Evolutionary conservation across 1,140 invertebrate genomes (phyloP).

Genomic region (Bilobella aurantiaca): DNA sequence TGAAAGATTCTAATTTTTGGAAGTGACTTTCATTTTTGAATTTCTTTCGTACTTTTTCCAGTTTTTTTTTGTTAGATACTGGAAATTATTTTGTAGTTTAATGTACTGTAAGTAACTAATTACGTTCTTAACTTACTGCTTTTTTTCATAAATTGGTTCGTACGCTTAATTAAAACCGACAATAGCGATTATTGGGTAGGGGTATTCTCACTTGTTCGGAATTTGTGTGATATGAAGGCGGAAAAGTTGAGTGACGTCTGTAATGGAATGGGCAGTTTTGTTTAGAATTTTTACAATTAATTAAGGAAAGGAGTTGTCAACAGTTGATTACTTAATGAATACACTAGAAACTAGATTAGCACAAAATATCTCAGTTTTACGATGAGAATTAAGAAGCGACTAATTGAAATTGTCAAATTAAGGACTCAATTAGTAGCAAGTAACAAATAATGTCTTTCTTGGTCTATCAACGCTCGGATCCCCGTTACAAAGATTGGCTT

Average conservation of each 20-base stretch:
- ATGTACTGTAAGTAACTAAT: neutral
- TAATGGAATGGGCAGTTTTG: neutral
- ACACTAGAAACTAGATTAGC: neutral
- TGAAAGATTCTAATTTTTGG: neutral
- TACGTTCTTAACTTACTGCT: no score
- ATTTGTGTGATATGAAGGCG: neutral
- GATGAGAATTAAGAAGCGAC: neutral
- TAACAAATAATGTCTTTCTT: slow-evolving; percentile 28
- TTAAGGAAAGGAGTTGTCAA: neutral
- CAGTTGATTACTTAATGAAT: neutral
- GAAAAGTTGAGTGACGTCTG: neutral
- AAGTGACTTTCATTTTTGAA: neutral
- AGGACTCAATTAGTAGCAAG: neutral
- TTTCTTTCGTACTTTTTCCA: neutral
- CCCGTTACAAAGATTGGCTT: slow-evolving; percentile 35
- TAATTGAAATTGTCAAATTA: neutral
- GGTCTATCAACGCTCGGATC: slow-evolving; percentile 32
- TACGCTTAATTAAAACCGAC: no score
- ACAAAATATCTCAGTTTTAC: neutral
- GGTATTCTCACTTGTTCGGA: neutral
- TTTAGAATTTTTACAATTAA: neutral
- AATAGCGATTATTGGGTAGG: no score
- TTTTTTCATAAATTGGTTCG: no score
- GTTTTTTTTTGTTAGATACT: neutral
- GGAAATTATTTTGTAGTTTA: neutral